Evolutionary conservation across 2,113 vertebrate species (phyloP).

Genomic region (Centropristis striata): DNA sequence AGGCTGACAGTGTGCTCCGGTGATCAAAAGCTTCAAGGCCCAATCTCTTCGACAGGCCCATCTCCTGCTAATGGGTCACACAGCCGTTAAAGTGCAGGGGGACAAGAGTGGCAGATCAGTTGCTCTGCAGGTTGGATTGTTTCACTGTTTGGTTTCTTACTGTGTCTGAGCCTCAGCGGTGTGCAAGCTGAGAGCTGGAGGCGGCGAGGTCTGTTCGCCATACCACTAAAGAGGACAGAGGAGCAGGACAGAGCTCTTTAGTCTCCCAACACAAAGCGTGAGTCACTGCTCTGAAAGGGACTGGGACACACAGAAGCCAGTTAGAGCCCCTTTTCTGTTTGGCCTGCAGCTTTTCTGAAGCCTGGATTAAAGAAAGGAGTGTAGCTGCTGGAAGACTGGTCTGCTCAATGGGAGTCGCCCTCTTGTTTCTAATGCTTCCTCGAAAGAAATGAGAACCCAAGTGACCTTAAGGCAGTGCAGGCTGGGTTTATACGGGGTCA

Average conservation of each 20-base stretch:
- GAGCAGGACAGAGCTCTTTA: slow-evolving; percentile 62
- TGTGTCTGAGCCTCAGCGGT: slow-evolving; percentile 41
- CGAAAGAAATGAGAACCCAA: slow-evolving; percentile 42
- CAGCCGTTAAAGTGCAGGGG: slow-evolving; percentile 67
- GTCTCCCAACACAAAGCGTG: slow-evolving; percentile 60
- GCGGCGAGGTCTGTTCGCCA: slow-evolving; percentile 53
- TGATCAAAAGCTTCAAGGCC: slow-evolving; percentile 70
- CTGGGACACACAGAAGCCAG: slow-evolving; percentile 44
- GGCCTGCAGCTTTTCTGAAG: slow-evolving; percentile 58
- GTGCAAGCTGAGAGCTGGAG: slow-evolving; percentile 58
- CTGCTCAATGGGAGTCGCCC: slow-evolving; percentile 35
- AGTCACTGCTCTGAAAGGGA: slow-evolving; percentile 66
- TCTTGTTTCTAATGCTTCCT: slow-evolving; percentile 24
- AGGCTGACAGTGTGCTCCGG: slow-evolving; percentile 54
- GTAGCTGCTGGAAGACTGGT: slow-evolving; percentile 15
- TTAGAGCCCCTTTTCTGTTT: slow-evolving; percentile 52
- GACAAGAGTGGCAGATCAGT: slow-evolving; percentile 57
- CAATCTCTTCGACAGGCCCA: slow-evolving; percentile 68
- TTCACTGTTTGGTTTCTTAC: slow-evolving; percentile 62
- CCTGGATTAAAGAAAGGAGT: slow-evolving; percentile 47
- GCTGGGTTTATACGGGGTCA: slow-evolving; percentile 59
- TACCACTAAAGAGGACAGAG: slow-evolving; percentile 58
- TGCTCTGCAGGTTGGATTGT: slow-evolving; percentile 55
- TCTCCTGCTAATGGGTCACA: slow-evolving; percentile 76
- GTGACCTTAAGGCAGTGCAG: slow-evolving; percentile 44